phyloP scores from a whole-genome alignment of 2,888 invertebrate genomes.

The Tuta absoluta region DNA sequence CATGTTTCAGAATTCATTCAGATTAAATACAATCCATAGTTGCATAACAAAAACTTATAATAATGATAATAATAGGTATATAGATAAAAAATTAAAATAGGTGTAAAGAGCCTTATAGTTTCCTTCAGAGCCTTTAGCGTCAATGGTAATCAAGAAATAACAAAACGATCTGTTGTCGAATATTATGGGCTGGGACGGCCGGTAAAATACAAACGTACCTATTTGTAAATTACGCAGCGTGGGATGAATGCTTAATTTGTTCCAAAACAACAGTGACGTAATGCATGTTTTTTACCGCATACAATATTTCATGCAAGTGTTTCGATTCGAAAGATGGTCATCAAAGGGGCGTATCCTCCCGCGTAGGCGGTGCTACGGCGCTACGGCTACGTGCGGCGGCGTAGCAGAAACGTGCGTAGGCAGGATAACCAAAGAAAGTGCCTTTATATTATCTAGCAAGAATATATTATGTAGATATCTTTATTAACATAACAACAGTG shows the following conservation, averaged over 20 bases:
- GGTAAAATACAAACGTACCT: too few species aligned
- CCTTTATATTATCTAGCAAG: constrained; percentile 13
- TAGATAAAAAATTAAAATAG: too few species aligned
- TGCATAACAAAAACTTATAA: too few species aligned
- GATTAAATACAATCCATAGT: too few species aligned
- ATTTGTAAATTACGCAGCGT: background rate
- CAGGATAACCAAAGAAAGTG: constrained; percentile 24
- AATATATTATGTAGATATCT: constrained; percentile 20
- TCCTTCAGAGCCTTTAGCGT: too few species aligned
- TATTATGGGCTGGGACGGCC: background rate
- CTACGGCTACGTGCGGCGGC: constrained; percentile 25
- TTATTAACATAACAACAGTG: constrained; percentile 16
- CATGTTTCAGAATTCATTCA: too few species aligned
- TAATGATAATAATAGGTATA: too few species aligned
- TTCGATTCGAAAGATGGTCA: constrained; percentile 10
- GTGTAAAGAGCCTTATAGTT: too few species aligned
- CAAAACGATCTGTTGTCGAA: background rate
- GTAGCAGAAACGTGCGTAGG: constrained; percentile 30
- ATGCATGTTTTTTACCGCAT: background rate
- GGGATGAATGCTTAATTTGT: background rate
- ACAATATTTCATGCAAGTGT: background rate
- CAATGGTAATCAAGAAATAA: too few species aligned
- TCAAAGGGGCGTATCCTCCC: constrained; percentile 29
- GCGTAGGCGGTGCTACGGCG: constrained; percentile 30
- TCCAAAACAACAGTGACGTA: background rate